Evolutionary conservation across 2,113 vertebrate species (phyloP), one percentile per base, ranked within the genome.

Genomic region (Petroica traversi): DNA sequence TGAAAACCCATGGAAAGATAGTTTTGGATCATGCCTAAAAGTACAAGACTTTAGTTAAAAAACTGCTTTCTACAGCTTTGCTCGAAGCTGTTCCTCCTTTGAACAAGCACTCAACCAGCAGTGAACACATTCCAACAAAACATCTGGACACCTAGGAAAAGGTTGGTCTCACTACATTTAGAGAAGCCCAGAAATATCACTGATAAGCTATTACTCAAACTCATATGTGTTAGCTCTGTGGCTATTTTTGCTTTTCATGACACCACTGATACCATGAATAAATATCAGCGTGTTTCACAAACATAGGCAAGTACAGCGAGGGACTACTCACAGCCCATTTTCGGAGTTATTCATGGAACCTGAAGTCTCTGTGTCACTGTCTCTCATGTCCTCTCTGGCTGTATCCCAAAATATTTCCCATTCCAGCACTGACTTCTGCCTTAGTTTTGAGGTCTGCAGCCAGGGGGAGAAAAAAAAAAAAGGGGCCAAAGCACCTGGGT

Each of bases 1-100:
- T 85, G 72, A 82, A 92, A 95, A 92, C 14, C 46, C 51, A 36
- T 59, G 81, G 63, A 87, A 92, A 76, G 66, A 82, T 38, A 22
- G 45, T 9, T 93, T 91, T 63, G 63, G 71, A 79, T 81, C 82
- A 54, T 0, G 1, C 43, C 68, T 89, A 36, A 41, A 86, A 81
- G 67, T 40, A 31, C 18, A 86, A 92, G 75, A 79, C 15, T 85
- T 91, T 48, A 51, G 71, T 83, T 77, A 82, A 55, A 89, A 83
- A 79, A 31, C n/a, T 55, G 58, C 22, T 49, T 87, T 91, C 69
- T 78, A 38, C 69, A 54, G 19, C 49, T 85, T 69, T 83, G 67
- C 40, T 77, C 67, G 72, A 73, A 91, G 87, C 69, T 66, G 74
- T 25, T 89, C 16, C 1, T 81, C 33, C 45, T 93, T 89, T 89